Conservation (phyloP, 2,797 vertebrate species). For the Pantherophis vulpinus region DNA sequence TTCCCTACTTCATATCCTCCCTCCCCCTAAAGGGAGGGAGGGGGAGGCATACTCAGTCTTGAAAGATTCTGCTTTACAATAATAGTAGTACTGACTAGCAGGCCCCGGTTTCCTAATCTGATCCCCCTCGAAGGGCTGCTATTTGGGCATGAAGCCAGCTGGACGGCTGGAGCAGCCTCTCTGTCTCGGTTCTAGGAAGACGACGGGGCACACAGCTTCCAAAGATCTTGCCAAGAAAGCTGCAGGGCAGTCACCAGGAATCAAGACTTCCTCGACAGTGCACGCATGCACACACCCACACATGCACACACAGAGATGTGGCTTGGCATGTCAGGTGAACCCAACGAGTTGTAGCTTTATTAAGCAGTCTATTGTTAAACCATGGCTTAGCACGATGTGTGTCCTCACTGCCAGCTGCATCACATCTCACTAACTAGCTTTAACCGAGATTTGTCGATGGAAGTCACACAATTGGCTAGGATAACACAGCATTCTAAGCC, state of each 20-base stretch:
- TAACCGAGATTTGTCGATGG: background rate
- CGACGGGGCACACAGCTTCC: background rate
- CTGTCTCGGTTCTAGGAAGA: background rate
- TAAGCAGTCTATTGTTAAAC: background rate
- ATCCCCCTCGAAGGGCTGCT: background rate
- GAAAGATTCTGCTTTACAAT: background rate
- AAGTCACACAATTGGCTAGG: background rate
- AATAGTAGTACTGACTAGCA: background rate
- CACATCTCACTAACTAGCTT: background rate
- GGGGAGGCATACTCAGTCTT: background rate
- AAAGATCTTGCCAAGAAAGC: background rate
- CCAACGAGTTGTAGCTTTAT: background rate
- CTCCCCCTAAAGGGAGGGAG: background rate
- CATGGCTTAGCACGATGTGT: background rate
- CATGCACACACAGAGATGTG: background rate
- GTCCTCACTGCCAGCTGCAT: background rate
- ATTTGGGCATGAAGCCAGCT: background rate
- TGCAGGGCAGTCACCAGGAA: background rate
- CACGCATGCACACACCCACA: too few species aligned
- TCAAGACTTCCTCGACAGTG: background rate
- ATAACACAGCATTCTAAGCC: background rate
- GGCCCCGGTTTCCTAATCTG: background rate
- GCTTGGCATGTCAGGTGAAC: background rate
- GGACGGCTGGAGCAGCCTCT: background rate
- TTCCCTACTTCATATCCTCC: background rate